These are phyloP conservation scores for Trilocha varians DNA, from an alignment of 2,888 invertebrate genomes.

Conservation along the genomic window DNA sequence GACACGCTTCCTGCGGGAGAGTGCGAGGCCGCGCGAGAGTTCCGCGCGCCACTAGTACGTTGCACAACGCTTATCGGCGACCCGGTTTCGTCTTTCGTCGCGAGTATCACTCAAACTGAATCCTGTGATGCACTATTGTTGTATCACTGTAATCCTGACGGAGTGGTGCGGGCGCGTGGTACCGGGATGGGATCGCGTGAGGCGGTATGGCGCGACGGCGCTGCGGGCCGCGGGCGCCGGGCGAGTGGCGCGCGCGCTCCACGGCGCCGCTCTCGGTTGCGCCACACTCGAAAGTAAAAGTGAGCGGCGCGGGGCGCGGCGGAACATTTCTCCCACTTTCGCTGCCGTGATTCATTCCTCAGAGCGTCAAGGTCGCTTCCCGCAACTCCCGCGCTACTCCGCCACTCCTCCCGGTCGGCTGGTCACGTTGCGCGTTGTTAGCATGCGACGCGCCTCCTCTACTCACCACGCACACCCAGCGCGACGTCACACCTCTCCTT, in stretches of 20 bases:
- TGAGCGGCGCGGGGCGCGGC: constrained; percentile 65
- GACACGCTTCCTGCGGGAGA: constrained; percentile 69
- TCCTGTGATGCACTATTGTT: constrained; percentile 57
- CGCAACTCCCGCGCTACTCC: constrained; percentile 45
- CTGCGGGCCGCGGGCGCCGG: constrained; percentile 71
- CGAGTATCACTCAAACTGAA: constrained; percentile 55
- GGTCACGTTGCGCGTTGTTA: constrained; percentile 17
- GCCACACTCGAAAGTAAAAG: constrained; percentile 72
- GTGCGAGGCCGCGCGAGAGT: constrained; percentile 64
- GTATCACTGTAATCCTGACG: constrained; percentile 69
- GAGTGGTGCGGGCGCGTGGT: constrained; percentile 34
- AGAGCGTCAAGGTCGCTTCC: constrained; percentile 63
- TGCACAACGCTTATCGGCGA: constrained; percentile 63
- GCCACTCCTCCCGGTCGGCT: constrained; percentile 27
- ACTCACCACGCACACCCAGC: neutral
- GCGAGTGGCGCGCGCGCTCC: constrained; percentile 63
- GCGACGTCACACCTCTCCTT: neutral
- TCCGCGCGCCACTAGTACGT: constrained; percentile 55
- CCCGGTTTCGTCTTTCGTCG: constrained; percentile 62
- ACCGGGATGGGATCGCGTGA: constrained; percentile 30
- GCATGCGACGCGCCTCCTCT: constrained; percentile 10
- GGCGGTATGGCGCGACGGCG: constrained; percentile 60
- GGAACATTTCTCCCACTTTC: constrained; percentile 72
- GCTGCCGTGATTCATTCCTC: constrained; percentile 62
- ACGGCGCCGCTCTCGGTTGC: constrained; percentile 64